Base-by-base conservation (phyloP, 2,113 vertebrate species). In the Lampris megalopsis region DNA sequence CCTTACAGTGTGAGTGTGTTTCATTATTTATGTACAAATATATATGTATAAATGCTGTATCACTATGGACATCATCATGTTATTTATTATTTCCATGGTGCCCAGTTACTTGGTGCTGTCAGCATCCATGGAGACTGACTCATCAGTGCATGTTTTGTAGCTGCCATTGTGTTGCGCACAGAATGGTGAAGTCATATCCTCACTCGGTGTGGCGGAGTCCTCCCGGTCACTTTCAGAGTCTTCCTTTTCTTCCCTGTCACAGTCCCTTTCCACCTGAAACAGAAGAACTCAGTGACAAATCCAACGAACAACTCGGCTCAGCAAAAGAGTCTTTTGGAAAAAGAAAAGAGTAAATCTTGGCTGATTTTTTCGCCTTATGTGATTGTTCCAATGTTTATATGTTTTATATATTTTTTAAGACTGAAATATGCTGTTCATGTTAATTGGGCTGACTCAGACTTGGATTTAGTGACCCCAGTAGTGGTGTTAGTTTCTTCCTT, bases 161-260 rank as follows among this genome's bases (percentile, higher is more conserved):
- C 94, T 96, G 62, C 97, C 97, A 2, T 98, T 98, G 65, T 97
- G 96, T 35, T 95, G 95, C 11, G 91, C 73, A 81, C 52, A 72
- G 5, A 86, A 83, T 1, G 88, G 95, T 76, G 85, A 95, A 84
- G 60, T 89, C 93, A 82, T 63, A 84, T 94, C 93, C 86, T 90
- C 93, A 24, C 87, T 88, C 10, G 57, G 86, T 0, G 91, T 79
- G 11, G 90, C 87, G 2, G 94, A 94, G 50, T 75, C 91, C 48
- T 93, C 95, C 79, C 95, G 93, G 73, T 92, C 90, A n/a, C 90
- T 94, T 47, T 87, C 91, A 38, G 89, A 93, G 74, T 91, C 76
- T 48, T 79, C 85, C 69, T 91, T 83, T 6, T 40, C 89, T 13
- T 94, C 93, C 84, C 94, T 90, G 87, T 66, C 83, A 38, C 90